Base-by-base conservation (phyloP, 2,797 vertebrate species). In the Helicolenus hilgendorfi region DNA sequence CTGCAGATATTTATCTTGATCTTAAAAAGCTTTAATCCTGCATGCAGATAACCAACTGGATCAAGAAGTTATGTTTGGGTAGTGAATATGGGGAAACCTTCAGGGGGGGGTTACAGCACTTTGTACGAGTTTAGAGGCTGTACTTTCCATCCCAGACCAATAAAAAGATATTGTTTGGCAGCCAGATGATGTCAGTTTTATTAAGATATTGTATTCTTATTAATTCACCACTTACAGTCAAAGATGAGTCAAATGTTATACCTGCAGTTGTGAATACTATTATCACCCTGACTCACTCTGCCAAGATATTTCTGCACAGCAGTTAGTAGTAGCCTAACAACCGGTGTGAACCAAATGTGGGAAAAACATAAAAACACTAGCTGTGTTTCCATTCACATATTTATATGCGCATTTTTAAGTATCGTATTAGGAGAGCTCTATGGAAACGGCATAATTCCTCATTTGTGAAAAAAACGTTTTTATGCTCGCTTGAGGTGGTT, bases 1-100 rank as follows among this genome's bases (percentile, higher is more conserved):
- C 67, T 59, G 55, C 75, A 84, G 72, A 74, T 76, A 91, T 95
- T 85, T 62, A 90, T 94, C 92, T 91, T 87, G 36, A 91, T 89
- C 58, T 79, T 67, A 22, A 75, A 84, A 80, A 55, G 67, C 79
- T 78, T 91, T 84, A 83, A 83, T 81, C 35, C 29, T 74, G 53
- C 26, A 78, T 33, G 26, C 56, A 79, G 26, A 55, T 75, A 64
- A 74, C 11, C 27, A 77, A 64, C 38, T 35, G 53, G 13, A 60
- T 58, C 33, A 71, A 13, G 53, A 71, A 60, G 9, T 84, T 77
- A 49, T 72, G 11, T 74, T 64, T 56, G 14, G 4, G 35, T 31
- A 26, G 36, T 41, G 31, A 73, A 59, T 69, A 7, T 36, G 3
- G 15, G 26, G 68, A 84, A 20, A 9, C 27, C 53, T 74, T 77